Conservation (phyloP, 2,797 vertebrate genomes). For the Telmatherina bonti region DNA sequence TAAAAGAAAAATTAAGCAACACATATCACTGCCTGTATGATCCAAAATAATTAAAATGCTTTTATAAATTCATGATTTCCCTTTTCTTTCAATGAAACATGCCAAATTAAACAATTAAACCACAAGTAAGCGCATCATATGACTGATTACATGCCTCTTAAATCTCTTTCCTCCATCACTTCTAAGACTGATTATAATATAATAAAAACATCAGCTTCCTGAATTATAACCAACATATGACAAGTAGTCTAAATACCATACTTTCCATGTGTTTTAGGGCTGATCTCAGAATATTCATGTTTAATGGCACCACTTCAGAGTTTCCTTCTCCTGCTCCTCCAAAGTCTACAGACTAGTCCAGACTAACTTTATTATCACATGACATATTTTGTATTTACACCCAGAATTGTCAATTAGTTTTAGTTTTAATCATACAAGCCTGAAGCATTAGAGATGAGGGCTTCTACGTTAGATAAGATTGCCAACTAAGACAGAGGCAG, state of each 20-base stretch:
- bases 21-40: no score
- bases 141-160: conserved; percentile 9
- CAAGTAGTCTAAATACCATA: conserved; percentile 3
- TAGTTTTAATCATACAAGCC: neutral
- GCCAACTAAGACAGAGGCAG: neutral
- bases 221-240: conserved; percentile 45
- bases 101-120: neutral
- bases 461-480: no score
- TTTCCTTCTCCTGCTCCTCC: no score
- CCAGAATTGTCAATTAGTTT: neutral
- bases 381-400: neutral
- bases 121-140: conserved; percentile 5
- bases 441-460: neutral
- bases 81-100: neutral
- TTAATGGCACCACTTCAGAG: no score
- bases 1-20: no score
- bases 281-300: neutral
- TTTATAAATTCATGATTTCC: neutral
- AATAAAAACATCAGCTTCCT: conserved; percentile 16
- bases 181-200: conserved; percentile 28
- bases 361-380: neutral
- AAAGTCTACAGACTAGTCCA: neutral
- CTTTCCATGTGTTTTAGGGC: neutral
- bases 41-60: neutral
- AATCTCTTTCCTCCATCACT: conserved; percentile 9